These are phyloP conservation scores for Nomada fucata DNA, from an alignment of 2,888 invertebrate species.

Conservation along the genomic window DNA sequence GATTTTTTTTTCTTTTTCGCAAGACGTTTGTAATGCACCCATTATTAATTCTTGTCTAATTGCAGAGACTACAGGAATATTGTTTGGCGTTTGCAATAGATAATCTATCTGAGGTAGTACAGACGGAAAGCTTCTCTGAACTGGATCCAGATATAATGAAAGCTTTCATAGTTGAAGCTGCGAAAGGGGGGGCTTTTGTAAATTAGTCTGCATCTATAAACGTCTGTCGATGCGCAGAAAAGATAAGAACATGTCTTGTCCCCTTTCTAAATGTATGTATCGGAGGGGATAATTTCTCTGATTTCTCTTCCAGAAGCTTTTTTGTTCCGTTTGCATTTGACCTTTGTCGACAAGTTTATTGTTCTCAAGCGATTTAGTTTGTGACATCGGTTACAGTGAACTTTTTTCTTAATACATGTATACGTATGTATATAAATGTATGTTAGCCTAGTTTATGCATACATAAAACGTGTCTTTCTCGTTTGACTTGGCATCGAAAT, in stretches of 20 bases:
- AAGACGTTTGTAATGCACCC: not conserved
- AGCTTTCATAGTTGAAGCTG: constrained; percentile 85
- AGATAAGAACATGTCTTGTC: too few relatives aligned
- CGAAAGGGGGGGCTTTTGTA: constrained; percentile 85
- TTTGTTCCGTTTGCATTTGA: not conserved
- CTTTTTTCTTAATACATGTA: constrained; percentile 13
- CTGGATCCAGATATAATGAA: constrained; percentile 86
- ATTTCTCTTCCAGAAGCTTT: too few relatives aligned
- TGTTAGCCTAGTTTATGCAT: constrained; percentile 30
- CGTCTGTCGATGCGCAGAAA: too few relatives aligned
- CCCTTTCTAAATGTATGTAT: too few relatives aligned
- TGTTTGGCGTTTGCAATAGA: constrained; percentile 87
- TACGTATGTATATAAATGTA: constrained; percentile 6
- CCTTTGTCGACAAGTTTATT: not conserved
- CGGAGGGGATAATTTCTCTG: too few relatives aligned
- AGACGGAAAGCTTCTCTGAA: constrained; percentile 86
- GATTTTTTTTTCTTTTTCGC: constrained; percentile 8
- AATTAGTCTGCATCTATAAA: constrained; percentile 76
- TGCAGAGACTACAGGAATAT: constrained; percentile 86
- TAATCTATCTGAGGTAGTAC: constrained; percentile 87
- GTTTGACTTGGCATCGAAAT: constrained; percentile 6
- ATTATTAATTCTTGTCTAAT: constrained; percentile 26
- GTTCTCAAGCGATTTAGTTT: not conserved
- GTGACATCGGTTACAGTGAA: constrained; percentile 8
- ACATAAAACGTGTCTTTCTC: constrained; percentile 14